phyloP scores from a whole-genome alignment of 2,797 vertebrate genomes.

The Delichon dasypus region DNA sequence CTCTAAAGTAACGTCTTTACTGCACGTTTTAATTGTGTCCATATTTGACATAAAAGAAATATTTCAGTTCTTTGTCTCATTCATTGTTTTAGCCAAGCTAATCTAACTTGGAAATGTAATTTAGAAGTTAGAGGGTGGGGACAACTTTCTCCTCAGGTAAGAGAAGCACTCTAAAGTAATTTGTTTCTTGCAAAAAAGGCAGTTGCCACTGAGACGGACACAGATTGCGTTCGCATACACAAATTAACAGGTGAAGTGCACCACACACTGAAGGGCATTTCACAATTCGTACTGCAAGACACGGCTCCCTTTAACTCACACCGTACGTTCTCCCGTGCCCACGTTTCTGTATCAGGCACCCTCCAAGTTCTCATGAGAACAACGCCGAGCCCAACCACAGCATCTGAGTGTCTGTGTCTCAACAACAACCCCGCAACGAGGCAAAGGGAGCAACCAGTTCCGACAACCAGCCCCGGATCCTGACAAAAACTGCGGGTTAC shows the following conservation, averaged over 20 bases:
- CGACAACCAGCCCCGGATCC: background rate
- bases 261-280: background rate
- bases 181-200: constrained; percentile 23
- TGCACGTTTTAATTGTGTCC: background rate
- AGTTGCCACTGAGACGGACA: background rate
- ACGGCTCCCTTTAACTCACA: background rate
- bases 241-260: constrained; percentile 29
- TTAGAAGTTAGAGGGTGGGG: background rate
- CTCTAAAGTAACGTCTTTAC: background rate
- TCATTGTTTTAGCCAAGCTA: background rate
- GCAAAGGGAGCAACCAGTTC: background rate
- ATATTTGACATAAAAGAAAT: constrained; percentile 16
- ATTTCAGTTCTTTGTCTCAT: constrained; percentile 7
- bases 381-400: background rate
- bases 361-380: constrained; percentile 30
- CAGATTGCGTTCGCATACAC: background rate
- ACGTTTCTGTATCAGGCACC: background rate
- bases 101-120: constrained; percentile 1
- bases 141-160: background rate
- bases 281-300: background rate
- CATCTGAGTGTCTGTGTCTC: background rate
- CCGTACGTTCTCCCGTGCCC: background rate
- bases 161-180: background rate
- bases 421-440: background rate
- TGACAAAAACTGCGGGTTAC: background rate